Conservation (phyloP, 2,797 vertebrate species). For the Natrix natrix region DNA sequence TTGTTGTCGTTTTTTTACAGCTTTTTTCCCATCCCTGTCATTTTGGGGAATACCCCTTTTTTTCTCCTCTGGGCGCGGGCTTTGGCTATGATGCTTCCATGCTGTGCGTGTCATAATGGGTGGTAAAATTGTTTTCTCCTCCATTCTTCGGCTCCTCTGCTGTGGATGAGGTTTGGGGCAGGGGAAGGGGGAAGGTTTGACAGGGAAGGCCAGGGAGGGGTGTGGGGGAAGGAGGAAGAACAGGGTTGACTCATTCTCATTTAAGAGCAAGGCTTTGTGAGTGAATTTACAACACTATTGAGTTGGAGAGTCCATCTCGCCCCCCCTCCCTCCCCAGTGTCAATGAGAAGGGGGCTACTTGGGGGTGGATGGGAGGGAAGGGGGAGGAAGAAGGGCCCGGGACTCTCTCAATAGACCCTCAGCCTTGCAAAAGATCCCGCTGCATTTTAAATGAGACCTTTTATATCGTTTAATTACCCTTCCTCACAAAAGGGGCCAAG, state of each 20-base stretch:
- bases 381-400: slow-evolving; percentile 73
- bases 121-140: slow-evolving; percentile 66
- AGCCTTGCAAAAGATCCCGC: slow-evolving; percentile 82
- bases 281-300: slow-evolving; percentile 79
- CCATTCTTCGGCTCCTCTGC: slow-evolving; percentile 31
- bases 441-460: slow-evolving; percentile 89
- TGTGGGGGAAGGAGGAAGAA: slow-evolving; percentile 35
- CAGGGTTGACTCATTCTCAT: slow-evolving; percentile 70
- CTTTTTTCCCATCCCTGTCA: slow-evolving; percentile 50
- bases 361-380: slow-evolving; percentile 63
- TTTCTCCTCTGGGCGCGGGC: background rate
- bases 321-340: slow-evolving; percentile 63
- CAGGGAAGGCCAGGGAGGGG: background rate
- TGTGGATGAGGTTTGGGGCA: background rate
- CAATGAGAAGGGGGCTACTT: slow-evolving; percentile 63
- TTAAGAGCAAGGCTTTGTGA: slow-evolving; percentile 74
- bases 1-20: background rate
- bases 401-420: slow-evolving; percentile 80
- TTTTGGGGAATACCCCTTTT: slow-evolving; percentile 34
- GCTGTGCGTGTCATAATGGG: slow-evolving; percentile 62
- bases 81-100: slow-evolving; percentile 50
- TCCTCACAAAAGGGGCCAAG: slow-evolving; percentile 75
- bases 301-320: slow-evolving; percentile 81
- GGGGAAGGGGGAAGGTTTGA: background rate
- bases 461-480: slow-evolving; percentile 88